phyloP scores from a whole-genome alignment of 2,113 vertebrate species.

The Cygnus atratus region DNA sequence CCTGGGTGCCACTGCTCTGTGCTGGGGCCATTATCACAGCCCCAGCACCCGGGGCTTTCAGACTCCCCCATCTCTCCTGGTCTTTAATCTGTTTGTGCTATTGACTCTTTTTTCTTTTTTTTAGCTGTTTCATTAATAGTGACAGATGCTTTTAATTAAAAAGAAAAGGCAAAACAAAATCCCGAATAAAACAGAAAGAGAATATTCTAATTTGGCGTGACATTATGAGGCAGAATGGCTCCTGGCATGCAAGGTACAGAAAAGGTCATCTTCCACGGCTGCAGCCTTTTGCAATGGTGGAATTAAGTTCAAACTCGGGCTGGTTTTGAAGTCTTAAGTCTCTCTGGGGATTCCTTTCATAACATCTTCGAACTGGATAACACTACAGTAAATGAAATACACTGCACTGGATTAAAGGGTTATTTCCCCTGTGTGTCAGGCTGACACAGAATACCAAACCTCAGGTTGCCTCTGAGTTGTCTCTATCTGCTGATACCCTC shows the following conservation, averaged over 20 bases:
- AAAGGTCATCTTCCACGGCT: conserved; percentile 71
- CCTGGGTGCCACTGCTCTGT: too few species aligned
- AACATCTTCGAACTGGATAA: conserved; percentile 86
- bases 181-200: conserved; percentile 36
- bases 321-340: conserved; percentile 79
- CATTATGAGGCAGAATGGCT: conserved; percentile 69
- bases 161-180: conserved; percentile 45
- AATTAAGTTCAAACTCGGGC: conserved; percentile 78
- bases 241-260: conserved; percentile 60
- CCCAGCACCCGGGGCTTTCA: not conserved
- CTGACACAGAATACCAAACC: conserved; percentile 74
- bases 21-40: too few species aligned
- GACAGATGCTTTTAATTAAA: conserved; percentile 74
- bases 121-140: conserved; percentile 38
- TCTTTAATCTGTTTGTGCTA: conserved; percentile 32
- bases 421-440: conserved; percentile 89
- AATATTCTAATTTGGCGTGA: conserved; percentile 71
- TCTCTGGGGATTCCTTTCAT: conserved; percentile 87
- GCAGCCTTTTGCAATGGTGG: conserved; percentile 69
- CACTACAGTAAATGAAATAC: conserved; percentile 91
- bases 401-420: conserved; percentile 91
- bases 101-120: not conserved
- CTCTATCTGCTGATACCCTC: conserved; percentile 62
- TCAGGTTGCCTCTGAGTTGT: conserved; percentile 69
- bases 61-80: not conserved